Conservation (phyloP, 2,888 invertebrate genomes). For the Esperia sulphurella region DNA sequence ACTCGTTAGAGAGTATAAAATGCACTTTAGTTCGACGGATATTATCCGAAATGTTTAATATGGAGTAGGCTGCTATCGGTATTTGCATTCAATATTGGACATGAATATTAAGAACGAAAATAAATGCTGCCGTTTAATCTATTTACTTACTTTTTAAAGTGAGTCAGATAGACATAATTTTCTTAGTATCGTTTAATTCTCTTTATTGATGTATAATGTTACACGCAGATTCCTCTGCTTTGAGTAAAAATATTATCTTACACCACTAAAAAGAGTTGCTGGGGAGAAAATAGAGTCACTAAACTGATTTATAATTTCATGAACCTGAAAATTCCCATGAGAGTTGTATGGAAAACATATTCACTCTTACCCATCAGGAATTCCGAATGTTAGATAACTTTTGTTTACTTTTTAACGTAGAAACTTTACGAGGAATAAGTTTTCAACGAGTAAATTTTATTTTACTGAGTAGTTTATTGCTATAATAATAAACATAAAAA, state of each 20-base stretch:
- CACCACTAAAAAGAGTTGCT: not conserved
- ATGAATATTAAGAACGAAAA: no score
- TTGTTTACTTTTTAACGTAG: not conserved
- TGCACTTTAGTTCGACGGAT: no score
- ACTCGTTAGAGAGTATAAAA: no score
- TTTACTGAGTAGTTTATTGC: not conserved
- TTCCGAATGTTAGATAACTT: not conserved
- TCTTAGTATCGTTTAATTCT: no score
- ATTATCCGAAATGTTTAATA: no score
- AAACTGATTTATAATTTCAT: slow-evolving; percentile 1
- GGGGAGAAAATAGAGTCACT: not conserved
- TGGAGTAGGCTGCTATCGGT: no score
- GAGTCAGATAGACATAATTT: no score
- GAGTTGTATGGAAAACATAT: slow-evolving; percentile 1
- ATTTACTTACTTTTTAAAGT: no score
- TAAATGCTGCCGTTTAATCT: no score
- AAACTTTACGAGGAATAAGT: no score
- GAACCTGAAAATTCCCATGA: not conserved
- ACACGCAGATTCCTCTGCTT: not conserved
- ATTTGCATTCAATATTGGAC: no score
- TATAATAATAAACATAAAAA: no score
- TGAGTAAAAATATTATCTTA: not conserved
- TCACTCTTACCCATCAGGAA: not conserved
- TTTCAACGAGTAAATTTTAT: not conserved
- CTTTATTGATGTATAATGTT: not conserved